These are phyloP conservation scores for Mantis religiosa DNA, from an alignment of 2,888 invertebrate genomes.

Conservation along the genomic window DNA sequence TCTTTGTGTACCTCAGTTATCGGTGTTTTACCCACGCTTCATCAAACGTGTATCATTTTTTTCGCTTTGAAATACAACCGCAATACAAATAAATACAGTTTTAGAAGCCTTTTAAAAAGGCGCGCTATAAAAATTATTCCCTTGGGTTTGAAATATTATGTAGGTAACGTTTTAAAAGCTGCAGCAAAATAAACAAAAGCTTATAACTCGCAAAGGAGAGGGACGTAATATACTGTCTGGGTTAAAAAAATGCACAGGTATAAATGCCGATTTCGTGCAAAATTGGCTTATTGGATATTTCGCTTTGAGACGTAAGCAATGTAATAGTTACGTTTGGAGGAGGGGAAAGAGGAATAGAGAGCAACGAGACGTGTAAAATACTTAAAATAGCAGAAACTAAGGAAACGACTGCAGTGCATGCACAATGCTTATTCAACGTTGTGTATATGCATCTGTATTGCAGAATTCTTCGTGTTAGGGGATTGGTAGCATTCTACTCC, in stretches of 20 bases:
- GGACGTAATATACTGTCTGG: background rate
- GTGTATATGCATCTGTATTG: too few relatives aligned
- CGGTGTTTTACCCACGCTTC: background rate
- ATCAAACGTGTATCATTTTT: background rate
- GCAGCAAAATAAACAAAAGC: background rate
- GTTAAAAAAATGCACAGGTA: background rate
- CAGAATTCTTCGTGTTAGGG: too few relatives aligned
- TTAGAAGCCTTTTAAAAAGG: background rate
- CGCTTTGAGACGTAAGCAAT: background rate
- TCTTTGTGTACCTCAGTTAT: background rate
- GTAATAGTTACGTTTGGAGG: too few relatives aligned
- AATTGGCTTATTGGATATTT: background rate
- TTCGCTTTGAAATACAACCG: background rate
- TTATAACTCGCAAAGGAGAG: background rate
- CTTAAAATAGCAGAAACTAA: too few relatives aligned
- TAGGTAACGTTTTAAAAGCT: background rate
- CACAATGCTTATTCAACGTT: too few relatives aligned
- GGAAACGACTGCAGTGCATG: too few relatives aligned
- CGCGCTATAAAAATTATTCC: background rate
- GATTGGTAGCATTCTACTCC: too few relatives aligned
- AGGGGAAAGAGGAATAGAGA: too few relatives aligned
- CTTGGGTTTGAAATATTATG: background rate
- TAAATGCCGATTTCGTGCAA: background rate
- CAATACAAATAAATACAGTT: background rate
- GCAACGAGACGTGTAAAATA: too few relatives aligned